Evolutionary conservation across 2,797 vertebrate species (phyloP).

Genomic region (Eidolon dupreanum): DNA sequence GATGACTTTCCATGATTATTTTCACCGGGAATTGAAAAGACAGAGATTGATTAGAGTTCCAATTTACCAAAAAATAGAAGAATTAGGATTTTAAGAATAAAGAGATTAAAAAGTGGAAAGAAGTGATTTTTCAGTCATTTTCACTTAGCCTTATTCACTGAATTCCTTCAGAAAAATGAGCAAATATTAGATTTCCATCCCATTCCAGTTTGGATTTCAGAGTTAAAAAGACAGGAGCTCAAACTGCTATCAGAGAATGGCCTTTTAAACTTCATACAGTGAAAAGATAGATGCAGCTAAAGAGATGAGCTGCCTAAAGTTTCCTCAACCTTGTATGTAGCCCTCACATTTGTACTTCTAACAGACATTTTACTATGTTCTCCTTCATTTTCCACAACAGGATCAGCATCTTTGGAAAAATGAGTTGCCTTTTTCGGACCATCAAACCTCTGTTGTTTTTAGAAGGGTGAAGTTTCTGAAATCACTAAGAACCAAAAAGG

Average conservation of each 20-base stretch:
- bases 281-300: neutral
- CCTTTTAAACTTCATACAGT: neutral
- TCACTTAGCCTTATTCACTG: neutral
- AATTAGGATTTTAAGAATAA: neutral
- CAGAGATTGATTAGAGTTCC: neutral
- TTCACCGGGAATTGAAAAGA: neutral
- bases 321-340: neutral
- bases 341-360: neutral
- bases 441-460: no score
- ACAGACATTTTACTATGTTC: neutral
- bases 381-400: neutral
- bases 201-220: conserved; percentile 1
- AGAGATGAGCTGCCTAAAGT: neutral
- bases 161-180: neutral
- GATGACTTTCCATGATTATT: neutral
- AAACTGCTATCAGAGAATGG: neutral
- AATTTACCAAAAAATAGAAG: conserved; percentile 27
- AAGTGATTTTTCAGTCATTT: neutral
- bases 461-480: neutral
- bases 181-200: neutral
- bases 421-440: no score
- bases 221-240: neutral
- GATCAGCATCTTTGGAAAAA: neutral
- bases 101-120: conserved; percentile 1
- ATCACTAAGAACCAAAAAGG: neutral